Base-by-base conservation (phyloP, 1,140 invertebrate genomes). In the Nephila pilipes region DNA sequence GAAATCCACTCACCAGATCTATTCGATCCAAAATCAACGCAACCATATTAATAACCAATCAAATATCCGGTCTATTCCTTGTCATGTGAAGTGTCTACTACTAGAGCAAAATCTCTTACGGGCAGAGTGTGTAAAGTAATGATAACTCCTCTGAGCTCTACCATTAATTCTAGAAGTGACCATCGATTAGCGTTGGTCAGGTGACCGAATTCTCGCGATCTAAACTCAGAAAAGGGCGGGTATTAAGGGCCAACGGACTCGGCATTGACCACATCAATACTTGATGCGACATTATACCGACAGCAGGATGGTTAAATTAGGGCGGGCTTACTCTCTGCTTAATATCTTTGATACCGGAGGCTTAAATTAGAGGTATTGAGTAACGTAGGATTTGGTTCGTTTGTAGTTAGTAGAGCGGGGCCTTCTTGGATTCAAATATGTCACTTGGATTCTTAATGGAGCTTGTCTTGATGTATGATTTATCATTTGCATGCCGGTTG, bases 81-180 rank as follows among this genome's bases (percentile, higher is more conserved):
- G n/a, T 22, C n/a, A n/a, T n/a, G 25, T 25, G 38, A 46, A 46
- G 38, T 46, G 38, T 46, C 38, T 65, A 65, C 25, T 25, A 25
- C 10, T 12, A 12, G 60, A 4, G 22, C n/a, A 29, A 29, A 65
- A 65, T 65, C 60, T 25, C n/a, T 65, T 65, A 25, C 60, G n/a
- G 22, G 25, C 1, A 25, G 60, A 65, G 25, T 65, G 6, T 25
- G 60, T 46, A 46, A 46, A 46, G 38, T 46, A 46, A 46, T 46
- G 38, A 65, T 29, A 22, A 25, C 60, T 65, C 60, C 60, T 65
- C 60, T 22, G 10, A 22, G n/a, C 25, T 65, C 60, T 22, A 1
- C n/a, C 60, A n/a, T 65, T 65, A 65, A 65, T 65, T 65, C 60
- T 25, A n/a, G 60, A 65, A 65, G 22, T 65, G 60, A 65, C 60